A percentile compares a stretch with the other conserved stretches of the same genome.
These are phyloP conservation scores for Paguma larvata DNA, from an alignment of 2,797 vertebrate genomes.

Conservation along the genomic window DNA sequence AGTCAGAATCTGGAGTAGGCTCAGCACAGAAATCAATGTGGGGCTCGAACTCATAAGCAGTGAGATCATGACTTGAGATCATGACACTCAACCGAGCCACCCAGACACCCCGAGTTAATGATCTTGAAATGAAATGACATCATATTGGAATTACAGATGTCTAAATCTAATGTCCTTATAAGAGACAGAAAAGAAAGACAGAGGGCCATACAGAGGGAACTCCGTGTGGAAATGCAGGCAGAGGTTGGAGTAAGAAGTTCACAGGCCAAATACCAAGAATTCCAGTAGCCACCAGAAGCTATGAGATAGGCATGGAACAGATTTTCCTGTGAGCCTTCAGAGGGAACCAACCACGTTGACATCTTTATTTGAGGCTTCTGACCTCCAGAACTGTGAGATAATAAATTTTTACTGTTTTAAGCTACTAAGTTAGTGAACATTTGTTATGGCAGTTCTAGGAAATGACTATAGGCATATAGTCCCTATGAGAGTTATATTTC, in stretches of 20 bases:
- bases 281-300: neutral
- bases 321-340: neutral
- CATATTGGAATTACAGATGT: neutral
- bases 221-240: neutral
- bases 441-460: neutral
- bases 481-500: neutral
- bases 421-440: neutral
- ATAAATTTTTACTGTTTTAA: neutral
- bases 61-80: no score
- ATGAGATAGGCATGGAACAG: rapidly evolving
- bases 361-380: neutral
- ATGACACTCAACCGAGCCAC: no score
- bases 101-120: neutral
- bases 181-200: neutral
- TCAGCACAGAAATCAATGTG: no score
- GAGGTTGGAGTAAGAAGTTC: neutral
- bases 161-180: neutral
- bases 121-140: neutral
- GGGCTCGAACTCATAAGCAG: no score
- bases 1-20: no score
- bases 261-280: neutral
- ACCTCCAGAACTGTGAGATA: neutral
- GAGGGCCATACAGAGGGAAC: neutral
- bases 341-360: neutral
- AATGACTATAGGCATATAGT: neutral